phyloP scores from a whole-genome alignment of 2,797 vertebrate genomes.

The Pelobates cultripes region DNA sequence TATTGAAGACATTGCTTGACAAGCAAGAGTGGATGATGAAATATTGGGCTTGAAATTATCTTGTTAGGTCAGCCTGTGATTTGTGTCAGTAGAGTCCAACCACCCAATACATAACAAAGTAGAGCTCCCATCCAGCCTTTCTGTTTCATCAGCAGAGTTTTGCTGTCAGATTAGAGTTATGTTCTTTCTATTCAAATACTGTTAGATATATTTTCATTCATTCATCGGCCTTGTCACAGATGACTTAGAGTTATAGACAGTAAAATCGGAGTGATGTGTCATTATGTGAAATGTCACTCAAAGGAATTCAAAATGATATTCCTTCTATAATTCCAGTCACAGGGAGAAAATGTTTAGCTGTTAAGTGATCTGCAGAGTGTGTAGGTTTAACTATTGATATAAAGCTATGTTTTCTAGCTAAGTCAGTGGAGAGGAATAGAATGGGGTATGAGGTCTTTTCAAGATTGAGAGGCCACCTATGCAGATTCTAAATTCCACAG shows the following conservation, averaged over 20 bases:
- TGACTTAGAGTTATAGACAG: conserved; percentile 33
- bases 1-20: conserved; percentile 14
- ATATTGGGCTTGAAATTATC: conserved; percentile 6
- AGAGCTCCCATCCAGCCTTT: conserved; percentile 15
- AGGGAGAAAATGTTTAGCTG: not conserved
- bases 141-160: conserved; percentile 34
- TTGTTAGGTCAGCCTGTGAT: conserved; percentile 7
- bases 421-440: too few relatives aligned
- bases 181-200: conserved; percentile 29
- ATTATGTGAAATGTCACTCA: conserved; percentile 42
- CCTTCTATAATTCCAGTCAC: not conserved
- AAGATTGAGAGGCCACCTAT: too few relatives aligned
- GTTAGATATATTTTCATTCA: conserved; percentile 45
- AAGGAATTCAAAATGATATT: not conserved
- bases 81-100: conserved; percentile 21
- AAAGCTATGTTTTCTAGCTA: not conserved
- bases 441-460: too few relatives aligned
- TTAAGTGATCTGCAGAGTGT: not conserved
- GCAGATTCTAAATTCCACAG: too few relatives aligned
- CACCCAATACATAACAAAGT: conserved; percentile 22
- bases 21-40: conserved; percentile 4
- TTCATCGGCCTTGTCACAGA: conserved; percentile 35
- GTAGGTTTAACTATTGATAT: not conserved
- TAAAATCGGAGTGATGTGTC: conserved; percentile 37
- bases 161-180: conserved; percentile 41